Conservation (phyloP, 2,888 invertebrate species). For the Drosophila maculinotata region DNA sequence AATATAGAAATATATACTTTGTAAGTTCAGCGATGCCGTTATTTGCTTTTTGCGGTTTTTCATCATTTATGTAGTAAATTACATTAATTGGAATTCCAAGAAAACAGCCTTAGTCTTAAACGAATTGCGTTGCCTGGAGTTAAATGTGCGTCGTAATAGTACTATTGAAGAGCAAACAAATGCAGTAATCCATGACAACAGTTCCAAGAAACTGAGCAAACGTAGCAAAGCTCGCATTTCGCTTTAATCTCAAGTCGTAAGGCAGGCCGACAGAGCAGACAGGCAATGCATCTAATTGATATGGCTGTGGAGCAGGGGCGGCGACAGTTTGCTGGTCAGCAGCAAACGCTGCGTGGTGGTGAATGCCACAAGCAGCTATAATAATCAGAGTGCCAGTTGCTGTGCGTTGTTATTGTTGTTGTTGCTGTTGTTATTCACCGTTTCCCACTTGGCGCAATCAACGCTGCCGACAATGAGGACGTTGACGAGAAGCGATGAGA, state of each 20-base stretch:
- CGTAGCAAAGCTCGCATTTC: neutral
- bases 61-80: too few species aligned
- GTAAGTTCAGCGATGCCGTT: too few species aligned
- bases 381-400: constrained; percentile 37
- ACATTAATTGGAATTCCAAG: too few species aligned
- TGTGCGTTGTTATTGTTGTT: constrained; percentile 27
- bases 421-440: constrained; percentile 23
- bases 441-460: constrained; percentile 62
- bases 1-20: too few species aligned
- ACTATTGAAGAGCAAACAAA: neutral
- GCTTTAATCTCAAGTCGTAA: constrained; percentile 2
- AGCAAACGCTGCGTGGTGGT: constrained; percentile 4
- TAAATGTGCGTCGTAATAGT: neutral
- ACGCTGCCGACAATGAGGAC: constrained; percentile 49
- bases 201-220: neutral
- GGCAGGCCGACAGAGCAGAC: neutral
- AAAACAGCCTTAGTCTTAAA: neutral
- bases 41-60: too few species aligned
- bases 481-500: constrained; percentile 53
- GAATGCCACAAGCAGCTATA: constrained; percentile 61
- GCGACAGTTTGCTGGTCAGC: constrained; percentile 23
- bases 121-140: neutral
- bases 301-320: constrained; percentile 7
- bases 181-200: neutral
- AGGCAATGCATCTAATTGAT: constrained; percentile 46